Base-by-base conservation (phyloP, 2,888 invertebrate genomes). In the Drosophila bunnanda region DNA sequence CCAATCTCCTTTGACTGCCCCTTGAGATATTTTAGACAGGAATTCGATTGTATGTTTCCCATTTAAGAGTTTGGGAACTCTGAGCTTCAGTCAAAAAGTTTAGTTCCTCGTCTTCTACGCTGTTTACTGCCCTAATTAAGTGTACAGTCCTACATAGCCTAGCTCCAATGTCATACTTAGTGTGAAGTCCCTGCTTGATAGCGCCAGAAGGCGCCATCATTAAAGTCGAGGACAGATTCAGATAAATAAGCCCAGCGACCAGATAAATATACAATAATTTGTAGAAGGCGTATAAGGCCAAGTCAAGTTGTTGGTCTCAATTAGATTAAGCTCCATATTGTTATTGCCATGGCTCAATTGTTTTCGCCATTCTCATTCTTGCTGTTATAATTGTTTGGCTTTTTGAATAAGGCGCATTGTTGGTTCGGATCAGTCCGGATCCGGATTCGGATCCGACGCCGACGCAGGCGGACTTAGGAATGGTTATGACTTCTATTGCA, bases 391-490 rank as follows among this genome's bases (percentile, higher is more conserved):
- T 62, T 57, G 55, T 62, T 62, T 34, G 58, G 34, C 7, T 53
- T 71, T 25, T 59, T 36, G 55, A 57, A 41, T 43, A 69, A 43
- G 34, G 54, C 56, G n/a, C 32, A 48, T 75, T 68, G 57, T 54
- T 67, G 44, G 52, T 39, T 50, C 39, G 57, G 43, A 52, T 41
- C 22, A 61, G 43, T 39, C 39, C 20, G 56, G 55, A 58, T 58
- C 41, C 36, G 54, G 38, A 41, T 36, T 52, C 20, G 56, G 36
- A 58, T 58, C 36, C 25, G 48, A 36, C 75, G 73, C 75, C 75
- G 66, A 74, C 75, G 66, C 74, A 65, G 57, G 22, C 48, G 28
- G 56, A 32, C 39, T 52, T 67, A 54, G 56, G 67, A 75, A 72
- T 72, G 36, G 74, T 32, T 48, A 48, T 28, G 55, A 36, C 50